Evolutionary conservation across 2,113 vertebrate genomes (phyloP).

Genomic region (Lanius ludovicianus): DNA sequence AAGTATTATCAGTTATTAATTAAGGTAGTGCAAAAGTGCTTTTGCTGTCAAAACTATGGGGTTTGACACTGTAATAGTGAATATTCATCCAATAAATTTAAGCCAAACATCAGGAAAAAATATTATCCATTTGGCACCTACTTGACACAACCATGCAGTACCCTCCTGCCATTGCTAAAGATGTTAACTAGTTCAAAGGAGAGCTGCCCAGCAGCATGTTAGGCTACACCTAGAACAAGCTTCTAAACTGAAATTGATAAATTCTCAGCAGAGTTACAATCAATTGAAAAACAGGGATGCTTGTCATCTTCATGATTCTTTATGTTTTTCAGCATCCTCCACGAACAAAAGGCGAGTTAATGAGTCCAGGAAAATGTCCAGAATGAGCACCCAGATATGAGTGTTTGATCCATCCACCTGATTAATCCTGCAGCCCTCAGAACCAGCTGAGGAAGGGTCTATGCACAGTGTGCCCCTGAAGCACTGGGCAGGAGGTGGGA

Average conservation of each 20-base stretch:
- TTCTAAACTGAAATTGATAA: background rate
- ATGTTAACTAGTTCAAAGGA: background rate
- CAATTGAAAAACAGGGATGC: background rate
- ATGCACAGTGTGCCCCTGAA: fast-evolving
- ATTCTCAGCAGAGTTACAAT: background rate
- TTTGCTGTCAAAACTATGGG: background rate
- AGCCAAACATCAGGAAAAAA: background rate
- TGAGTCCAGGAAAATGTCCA: background rate
- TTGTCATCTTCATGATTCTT: background rate
- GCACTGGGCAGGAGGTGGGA: background rate
- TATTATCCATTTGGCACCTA: background rate
- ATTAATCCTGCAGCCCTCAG: background rate
- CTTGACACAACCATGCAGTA: background rate
- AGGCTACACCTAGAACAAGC: background rate
- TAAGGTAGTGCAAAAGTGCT: background rate
- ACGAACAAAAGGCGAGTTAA: background rate
- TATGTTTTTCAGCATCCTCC: background rate
- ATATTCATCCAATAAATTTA: background rate
- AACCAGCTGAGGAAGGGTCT: background rate
- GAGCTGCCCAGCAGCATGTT: background rate
- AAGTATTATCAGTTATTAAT: background rate
- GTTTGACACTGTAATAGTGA: background rate
- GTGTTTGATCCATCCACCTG: fast-evolving
- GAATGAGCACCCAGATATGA: background rate
- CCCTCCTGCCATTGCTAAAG: background rate